Base-by-base conservation (phyloP, 2,797 vertebrate species). In the Notolepis coatsorum region DNA sequence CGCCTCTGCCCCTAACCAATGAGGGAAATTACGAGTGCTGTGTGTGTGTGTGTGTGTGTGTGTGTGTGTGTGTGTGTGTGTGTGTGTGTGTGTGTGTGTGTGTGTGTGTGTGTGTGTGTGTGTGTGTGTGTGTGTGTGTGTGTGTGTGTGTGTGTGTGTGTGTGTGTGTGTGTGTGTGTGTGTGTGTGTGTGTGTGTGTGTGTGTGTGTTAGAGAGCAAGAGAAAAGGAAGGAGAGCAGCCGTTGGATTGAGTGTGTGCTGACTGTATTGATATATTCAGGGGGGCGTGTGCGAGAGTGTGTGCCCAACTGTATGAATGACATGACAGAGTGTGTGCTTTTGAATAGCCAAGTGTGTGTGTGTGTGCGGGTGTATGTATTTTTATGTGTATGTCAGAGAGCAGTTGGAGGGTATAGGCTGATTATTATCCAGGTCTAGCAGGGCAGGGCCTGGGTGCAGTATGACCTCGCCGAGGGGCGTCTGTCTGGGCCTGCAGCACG, bases 401-500 rank as follows among this genome's bases (percentile, higher is more conserved):
- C 57, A 60, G 80, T 79, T 59, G 61, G 39, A 68, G 68, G 51
- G 65, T 13, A n/a, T n/a, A 35, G 68, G 61, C 52, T 65, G 77
- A 68, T 84, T 72, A 84, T 89, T 84, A 85, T 82, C 77, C 51
- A 55, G 72, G 62, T 68, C 59, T 74, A 66, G 65, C 42, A 60
- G 78, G 72, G 73, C 74, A 79, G 75, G 71, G 63, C 73, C 76
- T 48, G 61, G 28, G 65, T 63, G 73, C 67, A 65, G 81, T 70
- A 23, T 86, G 84, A 88, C 85, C 86, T 76, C 76, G 84, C 79
- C 79, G 58, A 76, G 76, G 82, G 87, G 73, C 30, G 77, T 91
- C 84, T 85, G 88, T 91, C 89, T 92, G 84, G 78, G 77, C 84
- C 77, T 41, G 38, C 80, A 89, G 87, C 89, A 90, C 82, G 82